Base-by-base conservation (phyloP, 2,888 invertebrate genomes). In the Oxycera nigricornis region DNA sequence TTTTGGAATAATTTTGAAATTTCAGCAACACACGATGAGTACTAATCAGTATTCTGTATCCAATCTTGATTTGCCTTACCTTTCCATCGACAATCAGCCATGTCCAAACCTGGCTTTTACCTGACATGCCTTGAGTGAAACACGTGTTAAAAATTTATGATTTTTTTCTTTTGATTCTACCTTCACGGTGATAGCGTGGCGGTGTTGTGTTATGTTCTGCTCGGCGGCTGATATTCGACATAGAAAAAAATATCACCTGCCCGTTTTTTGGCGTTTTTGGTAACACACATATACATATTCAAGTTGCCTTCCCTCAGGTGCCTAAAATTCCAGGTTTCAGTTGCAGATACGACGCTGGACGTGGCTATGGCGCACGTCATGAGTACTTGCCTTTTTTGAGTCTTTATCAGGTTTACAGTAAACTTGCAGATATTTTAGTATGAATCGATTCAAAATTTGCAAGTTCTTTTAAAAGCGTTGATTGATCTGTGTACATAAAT, bases 181-280 rank as follows among this genome's bases (percentile, higher is more conserved):
- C 14, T 55, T 57, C 28, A 57, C 57, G 7, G 24, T 2, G 9
- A 26, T 22, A 4, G 3, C 28, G 26, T 57, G 24, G 6, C 26
- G 26, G 57, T 28, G 9, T 26, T 11, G 4, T 24, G 26, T 26
- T 11, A 24, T 57, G 57, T 46, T 46, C 55, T 24, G 55, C 57
- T 41, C 22, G 26, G 20, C n/a, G 9, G 11, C 65, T 22, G 20
- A 65, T 41, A 24, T n/a, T 22, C 28, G 14, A 7, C 26, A 26
- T 17, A 6, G n/a, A 68, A 41, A 68, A 68, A 68, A 28, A 46
- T 68, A 68, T 68, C 68, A 68, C 68, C 68, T 68, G 68, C 50
- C 22, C 28, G 50, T 68, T 68, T 68, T 68, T 68, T 28, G 68
- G 68, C 28, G 17, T 50, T 68, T 68, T 68, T 57, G n/a, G n/a